These are phyloP conservation scores for Synanthedon tipuliformis DNA, from an alignment of 2,888 invertebrate species.

Conservation along the genomic window DNA sequence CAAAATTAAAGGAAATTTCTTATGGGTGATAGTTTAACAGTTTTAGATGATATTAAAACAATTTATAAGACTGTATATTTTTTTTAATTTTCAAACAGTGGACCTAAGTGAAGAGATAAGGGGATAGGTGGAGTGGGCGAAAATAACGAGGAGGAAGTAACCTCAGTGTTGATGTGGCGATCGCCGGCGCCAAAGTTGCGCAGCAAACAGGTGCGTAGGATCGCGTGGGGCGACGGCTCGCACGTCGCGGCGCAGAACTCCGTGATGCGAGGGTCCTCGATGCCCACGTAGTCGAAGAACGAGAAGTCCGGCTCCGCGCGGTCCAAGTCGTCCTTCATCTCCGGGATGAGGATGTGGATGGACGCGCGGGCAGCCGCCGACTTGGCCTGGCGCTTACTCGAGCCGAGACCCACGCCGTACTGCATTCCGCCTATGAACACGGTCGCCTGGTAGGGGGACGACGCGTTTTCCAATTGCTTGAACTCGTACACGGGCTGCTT, in stretches of 20 bases:
- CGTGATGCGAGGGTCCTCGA: constrained; percentile 93
- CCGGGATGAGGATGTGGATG: constrained; percentile 90
- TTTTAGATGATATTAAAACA: too few relatives aligned
- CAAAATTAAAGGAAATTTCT: too few relatives aligned
- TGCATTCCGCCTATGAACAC: constrained; percentile 92
- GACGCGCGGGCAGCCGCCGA: constrained; percentile 91
- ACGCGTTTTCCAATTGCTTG: constrained; percentile 90
- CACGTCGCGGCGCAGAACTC: constrained; percentile 97
- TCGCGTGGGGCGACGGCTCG: constrained; percentile 94
- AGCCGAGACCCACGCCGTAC: constrained; percentile 94
- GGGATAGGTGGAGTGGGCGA: too few relatives aligned
- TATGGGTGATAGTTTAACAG: too few relatives aligned
- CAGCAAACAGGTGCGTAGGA: constrained; percentile 90
- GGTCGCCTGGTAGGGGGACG: constrained; percentile 93
- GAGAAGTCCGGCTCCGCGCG: neutral
- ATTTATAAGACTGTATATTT: too few relatives aligned
- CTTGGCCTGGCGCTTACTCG: constrained; percentile 96
- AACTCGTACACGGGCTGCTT: constrained; percentile 94
- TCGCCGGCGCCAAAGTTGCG: constrained; percentile 93
- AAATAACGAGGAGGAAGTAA: constrained; percentile 24
- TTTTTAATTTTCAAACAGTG: too few relatives aligned
- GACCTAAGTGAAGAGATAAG: too few relatives aligned
- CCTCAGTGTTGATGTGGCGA: constrained; percentile 86
- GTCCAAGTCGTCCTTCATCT: constrained; percentile 84
- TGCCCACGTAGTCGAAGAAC: constrained; percentile 93